phyloP scores from a whole-genome alignment of 1,140 invertebrate genomes.

The Dendrolimus kikuchii region DNA sequence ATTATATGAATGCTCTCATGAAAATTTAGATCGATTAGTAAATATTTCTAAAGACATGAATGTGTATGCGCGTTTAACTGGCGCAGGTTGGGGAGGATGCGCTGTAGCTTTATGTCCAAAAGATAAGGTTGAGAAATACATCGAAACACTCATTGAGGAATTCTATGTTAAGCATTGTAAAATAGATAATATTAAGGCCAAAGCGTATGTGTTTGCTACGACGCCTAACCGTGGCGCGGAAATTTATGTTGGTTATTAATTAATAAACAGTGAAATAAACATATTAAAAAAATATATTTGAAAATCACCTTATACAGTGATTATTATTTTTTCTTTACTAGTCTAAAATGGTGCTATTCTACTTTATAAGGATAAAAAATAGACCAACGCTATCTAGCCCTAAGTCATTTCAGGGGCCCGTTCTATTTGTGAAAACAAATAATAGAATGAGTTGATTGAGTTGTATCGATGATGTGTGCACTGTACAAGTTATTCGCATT shows the following conservation, averaged over 20 bases:
- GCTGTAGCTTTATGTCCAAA: slow-evolving; percentile 86
- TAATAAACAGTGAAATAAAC: too few species aligned
- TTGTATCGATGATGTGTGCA: too few species aligned
- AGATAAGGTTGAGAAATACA: slow-evolving; percentile 78
- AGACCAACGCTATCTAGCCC: too few species aligned
- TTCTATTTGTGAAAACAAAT: too few species aligned
- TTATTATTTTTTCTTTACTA: too few species aligned
- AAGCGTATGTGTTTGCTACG: slow-evolving; percentile 73
- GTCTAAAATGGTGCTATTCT: too few species aligned
- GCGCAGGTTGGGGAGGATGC: slow-evolving; percentile 98
- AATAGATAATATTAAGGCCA: slow-evolving; percentile 49
- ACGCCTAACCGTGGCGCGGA: slow-evolving; percentile 73
- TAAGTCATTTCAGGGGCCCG: too few species aligned
- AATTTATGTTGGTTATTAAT: slow-evolving; percentile 29
- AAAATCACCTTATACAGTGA: too few species aligned
- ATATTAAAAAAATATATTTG: too few species aligned
- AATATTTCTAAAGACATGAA: slow-evolving; percentile 80
- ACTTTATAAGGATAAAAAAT: too few species aligned
- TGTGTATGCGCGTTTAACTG: slow-evolving; percentile 92
- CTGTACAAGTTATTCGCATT: too few species aligned
- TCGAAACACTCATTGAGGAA: slow-evolving; percentile 79
- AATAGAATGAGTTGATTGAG: too few species aligned
- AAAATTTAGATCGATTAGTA: slow-evolving; percentile 89
- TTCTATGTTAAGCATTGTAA: slow-evolving; percentile 77
- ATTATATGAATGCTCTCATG: slow-evolving; percentile 96